phyloP scores from a whole-genome alignment of 2,888 invertebrate species.

The Frankliniella fusca region DNA sequence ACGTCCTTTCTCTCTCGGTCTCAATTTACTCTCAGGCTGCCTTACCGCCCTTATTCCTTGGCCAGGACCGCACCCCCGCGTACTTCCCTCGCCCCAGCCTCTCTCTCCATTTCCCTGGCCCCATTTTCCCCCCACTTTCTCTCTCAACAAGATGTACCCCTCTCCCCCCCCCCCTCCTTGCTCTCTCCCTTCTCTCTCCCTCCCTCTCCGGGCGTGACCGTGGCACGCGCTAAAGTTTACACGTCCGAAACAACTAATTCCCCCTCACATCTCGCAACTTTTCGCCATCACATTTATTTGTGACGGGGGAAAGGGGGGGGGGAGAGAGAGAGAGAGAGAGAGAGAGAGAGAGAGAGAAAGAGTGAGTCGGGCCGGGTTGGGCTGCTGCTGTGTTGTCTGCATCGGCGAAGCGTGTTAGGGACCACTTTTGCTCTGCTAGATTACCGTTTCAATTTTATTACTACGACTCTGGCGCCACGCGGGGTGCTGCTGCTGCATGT shows the following conservation, averaged over 20 bases:
- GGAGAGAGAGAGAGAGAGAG: background rate
- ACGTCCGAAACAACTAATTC: conserved; percentile 26
- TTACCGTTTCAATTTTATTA: conserved; percentile 24
- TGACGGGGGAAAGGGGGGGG: background rate
- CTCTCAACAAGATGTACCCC: background rate
- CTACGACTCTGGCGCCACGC: background rate
- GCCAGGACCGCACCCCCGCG: too few relatives aligned
- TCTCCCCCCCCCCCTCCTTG: background rate
- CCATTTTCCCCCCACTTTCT: background rate
- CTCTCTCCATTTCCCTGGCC: background rate
- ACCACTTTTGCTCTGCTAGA: background rate
- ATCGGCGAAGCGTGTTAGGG: background rate
- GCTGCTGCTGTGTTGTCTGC: background rate
- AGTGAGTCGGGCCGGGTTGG: background rate
- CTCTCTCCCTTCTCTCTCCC: background rate
- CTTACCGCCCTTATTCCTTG: too few relatives aligned
- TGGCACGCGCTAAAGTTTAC: background rate
- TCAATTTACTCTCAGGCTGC: too few relatives aligned
- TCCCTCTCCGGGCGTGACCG: background rate
- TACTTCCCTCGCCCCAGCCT: background rate
- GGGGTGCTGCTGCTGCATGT: background rate
- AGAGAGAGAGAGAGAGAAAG: too few relatives aligned
- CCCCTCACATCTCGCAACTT: background rate
- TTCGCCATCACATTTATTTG: conserved; percentile 22
- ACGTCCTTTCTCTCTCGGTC: too few relatives aligned